These are phyloP conservation scores for Epistrophe eligans DNA, from an alignment of 2,888 invertebrate genomes.

Conservation along the genomic window DNA sequence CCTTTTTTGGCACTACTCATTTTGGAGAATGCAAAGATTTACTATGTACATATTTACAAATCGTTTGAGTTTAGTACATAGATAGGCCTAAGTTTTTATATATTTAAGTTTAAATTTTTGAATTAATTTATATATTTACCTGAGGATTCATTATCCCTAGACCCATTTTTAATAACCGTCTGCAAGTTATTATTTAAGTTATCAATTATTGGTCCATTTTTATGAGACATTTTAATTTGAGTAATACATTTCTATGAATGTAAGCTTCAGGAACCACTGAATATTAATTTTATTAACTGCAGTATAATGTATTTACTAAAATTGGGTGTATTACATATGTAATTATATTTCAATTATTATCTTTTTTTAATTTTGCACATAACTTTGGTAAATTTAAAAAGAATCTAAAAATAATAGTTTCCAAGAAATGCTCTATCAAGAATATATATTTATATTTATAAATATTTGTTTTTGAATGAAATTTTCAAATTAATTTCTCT, in stretches of 20 bases:
- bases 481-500: too few relatives aligned
- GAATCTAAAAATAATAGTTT: too few relatives aligned
- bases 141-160: conserved; percentile 26
- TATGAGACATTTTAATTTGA: conserved; percentile 21
- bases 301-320: not conserved
- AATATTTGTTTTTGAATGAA: too few relatives aligned
- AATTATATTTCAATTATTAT: not conserved
- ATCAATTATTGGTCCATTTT: conserved; percentile 11
- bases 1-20: too few relatives aligned
- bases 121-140: conserved; percentile 33
- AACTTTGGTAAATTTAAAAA: not conserved
- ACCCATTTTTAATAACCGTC: not conserved
- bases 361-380: not conserved
- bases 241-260: not conserved
- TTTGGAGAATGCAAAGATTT: too few relatives aligned
- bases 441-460: not conserved
- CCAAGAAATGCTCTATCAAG: too few relatives aligned
- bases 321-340: not conserved
- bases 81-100: too few relatives aligned
- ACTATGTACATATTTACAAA: too few relatives aligned
- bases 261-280: not conserved
- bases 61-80: too few relatives aligned
- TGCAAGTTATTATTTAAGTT: conserved; percentile 10
- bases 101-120: too few relatives aligned
- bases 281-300: not conserved